Base-by-base conservation (phyloP, 2,113 vertebrate genomes). In the Pleuronectes platessa region DNA sequence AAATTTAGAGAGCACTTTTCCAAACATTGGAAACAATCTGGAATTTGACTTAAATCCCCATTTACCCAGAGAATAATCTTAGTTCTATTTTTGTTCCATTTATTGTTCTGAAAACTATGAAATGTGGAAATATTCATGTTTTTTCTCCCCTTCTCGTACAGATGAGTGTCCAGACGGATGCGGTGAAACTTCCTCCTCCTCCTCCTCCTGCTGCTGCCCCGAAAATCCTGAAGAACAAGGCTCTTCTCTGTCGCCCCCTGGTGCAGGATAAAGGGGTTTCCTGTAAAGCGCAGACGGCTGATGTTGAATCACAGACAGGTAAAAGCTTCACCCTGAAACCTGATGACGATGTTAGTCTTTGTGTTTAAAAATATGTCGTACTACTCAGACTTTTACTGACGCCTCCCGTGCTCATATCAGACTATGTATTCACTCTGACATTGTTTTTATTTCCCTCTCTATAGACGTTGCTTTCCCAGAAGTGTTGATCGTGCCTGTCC, bases 191-290 rank as follows among this genome's bases (percentile, higher is more conserved):
- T 14, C 94, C 92, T 18, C 75, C 93, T 35, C 93, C 93, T 35
- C 93, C 95, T 51, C 15, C 47, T 51, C 93, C 92, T 17, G 75
- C 93, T 35, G 92, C 96, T 21, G 18, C 2, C 11, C 93, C 94
- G 17, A 94, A 96, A 68, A 91, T 96, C 68, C 94, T 99, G 45
- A 99, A 99, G 93, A 99, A 99, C 93, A 99, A 99, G 87, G 96
- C 98, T 2, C 91, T 99, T 47, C 87, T 99, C 47, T 99, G 98
- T 78, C 95, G 96, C 59, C 98, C 98, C 2, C 95, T 99, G 88
- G 97, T 96, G 51, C 96, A 97, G 88, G 98, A 97, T 81, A 99
- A 99, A 93, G 98, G 96, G 55, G 95, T 97, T 17, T 96, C 96
- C 0, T 99, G 98, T 88, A 97, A 95, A 90, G 96, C 96, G 63